Base-by-base conservation (phyloP, 2,113 vertebrate species). In the Dryoscopus gambensis region DNA sequence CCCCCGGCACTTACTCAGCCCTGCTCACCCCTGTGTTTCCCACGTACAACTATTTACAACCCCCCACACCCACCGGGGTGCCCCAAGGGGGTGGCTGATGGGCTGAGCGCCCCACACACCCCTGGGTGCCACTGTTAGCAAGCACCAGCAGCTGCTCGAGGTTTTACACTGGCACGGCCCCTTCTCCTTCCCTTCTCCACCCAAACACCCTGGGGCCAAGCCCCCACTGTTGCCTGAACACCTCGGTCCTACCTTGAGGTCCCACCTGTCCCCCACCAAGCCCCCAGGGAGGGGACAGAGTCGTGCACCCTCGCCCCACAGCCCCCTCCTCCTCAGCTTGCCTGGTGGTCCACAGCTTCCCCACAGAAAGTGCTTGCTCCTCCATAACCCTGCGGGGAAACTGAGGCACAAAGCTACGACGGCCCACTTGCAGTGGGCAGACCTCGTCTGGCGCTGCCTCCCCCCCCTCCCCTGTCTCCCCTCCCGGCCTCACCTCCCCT, bases 21-120 rank as follows among this genome's bases (percentile, higher is more conserved):
- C 80, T 15, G 1, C 4, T 15, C 5, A 2, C 22, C 52, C 47
- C 57, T 73, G 35, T 1, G 4, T n/a, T 89, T 17, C 78, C 79
- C 70, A 64, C 5, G 37, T 56, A 85, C 88, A 95, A 91, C 70
- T 92, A 86, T 94, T 93, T 90, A 96, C 95, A 95, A n/a, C 22
- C 33, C 56, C 56, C 10, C 3, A 1, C 31, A 20, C n/a, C 15
- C 14, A 4, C 30, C 1, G 0, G 77, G 55, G 20, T 80, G 84
- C 44, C 59, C 40, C 3, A 0, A 42, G 39, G 18, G 23, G 31
- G 19, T 1, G 5, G 35, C 23, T 55, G 19, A 44, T 9, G 17
- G 27, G 39, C 31, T 77, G 39, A 18, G 33, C 33, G 42, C 31
- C 57, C 39, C 53, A 15, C 47, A 50, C 6, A 5, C 37, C 50